Evolutionary conservation across 2,888 invertebrate genomes (phyloP), one percentile per base, ranked within the genome.

Genomic region (Melolontha melolontha): DNA sequence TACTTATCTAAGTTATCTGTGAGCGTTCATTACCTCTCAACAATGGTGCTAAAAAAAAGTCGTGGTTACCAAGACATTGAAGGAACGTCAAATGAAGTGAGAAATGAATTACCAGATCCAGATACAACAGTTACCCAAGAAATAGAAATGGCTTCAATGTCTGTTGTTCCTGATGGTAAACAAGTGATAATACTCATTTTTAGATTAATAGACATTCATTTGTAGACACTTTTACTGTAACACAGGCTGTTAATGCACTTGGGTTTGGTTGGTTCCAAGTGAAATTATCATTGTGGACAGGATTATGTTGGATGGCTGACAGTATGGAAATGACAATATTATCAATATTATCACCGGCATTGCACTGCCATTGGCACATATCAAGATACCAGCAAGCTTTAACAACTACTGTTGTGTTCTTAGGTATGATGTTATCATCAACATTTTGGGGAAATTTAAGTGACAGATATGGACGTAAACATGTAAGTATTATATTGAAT

Each of bases 301-400:
- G 95, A 0, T 85, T 94, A 0, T 94, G 94, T 80, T 94, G 95
- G 97, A 97, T 97, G 96, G 96, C 97, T 0, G 97, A 97, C 82
- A 96, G 96, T 65, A 97, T 97, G 97, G 97, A 97, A 85, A 97
- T 97, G 95, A 97, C 97, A 79, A 96, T 98, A 77, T 85, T 97
- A 41, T 95, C 96, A 75, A 96, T 98, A 71, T 84, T 98, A 42
- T 95, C 96, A 12, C 97, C 97, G 10, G 95, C 97, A 0, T 85
- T 98, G 63, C 96, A 96, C 79, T 98, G 97, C 82, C 94, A 95
- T 81, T 97, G 97, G 97, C 92, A 92, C 78, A 93, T 98, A 72
- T 89, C 91, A 77, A 87, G 93, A 80, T 95, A 94, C 82, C 93
- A 96, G 78, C 95, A 97, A 86, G 97, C 97, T 16, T 84, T 96